Base-by-base conservation (phyloP, 2,797 vertebrate species). In the Aratinga solstitialis region DNA sequence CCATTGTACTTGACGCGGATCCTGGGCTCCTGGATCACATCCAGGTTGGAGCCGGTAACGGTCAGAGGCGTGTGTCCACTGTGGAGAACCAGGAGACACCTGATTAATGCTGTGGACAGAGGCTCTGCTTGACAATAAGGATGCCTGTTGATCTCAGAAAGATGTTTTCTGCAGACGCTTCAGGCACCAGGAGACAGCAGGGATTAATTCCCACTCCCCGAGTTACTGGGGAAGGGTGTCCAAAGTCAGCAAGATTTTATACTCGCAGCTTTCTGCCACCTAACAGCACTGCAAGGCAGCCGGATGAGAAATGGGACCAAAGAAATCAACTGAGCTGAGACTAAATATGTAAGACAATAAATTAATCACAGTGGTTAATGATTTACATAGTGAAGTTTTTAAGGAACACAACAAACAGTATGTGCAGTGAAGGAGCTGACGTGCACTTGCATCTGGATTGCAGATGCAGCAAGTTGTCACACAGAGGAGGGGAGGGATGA, bases 11-110 rank as follows among this genome's bases (percentile, higher is more conserved):
- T 99, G 97, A 99, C 98, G 7, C 99, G 98, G 94, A 99, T 98
- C 97, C 99, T 98, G 1, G 99, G 99, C 97, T 99, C 99, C 96
- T 99, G 99, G 90, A 99, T 98, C 96, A 99, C 98, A n/a, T 99
- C 99, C 97, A 99, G 98, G 89, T 99, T 99, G 97, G 99, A 99
- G 92, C 99, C 99, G 0, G 98, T 99, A 97, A 99, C 92, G 27
- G 98, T 98, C 97, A 99, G 97, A 20, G 99, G 99, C 0, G 99
- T 99, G 98, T 99, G 98, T 9, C 99, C 99, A 2, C 99, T 99
- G 97, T 45, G 54, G 93, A 92, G 42, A 89, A 95, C 14, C 34
- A 43, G 92, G 96, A 88, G 82, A 91, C 58, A 66, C 23, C 45
- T 13, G 66, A 2, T 96, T 89, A 96, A 91, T 29, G 47, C 40